These are phyloP conservation scores for Augochlorella aurata DNA, from an alignment of 2,888 invertebrate genomes.

Conservation along the genomic window DNA sequence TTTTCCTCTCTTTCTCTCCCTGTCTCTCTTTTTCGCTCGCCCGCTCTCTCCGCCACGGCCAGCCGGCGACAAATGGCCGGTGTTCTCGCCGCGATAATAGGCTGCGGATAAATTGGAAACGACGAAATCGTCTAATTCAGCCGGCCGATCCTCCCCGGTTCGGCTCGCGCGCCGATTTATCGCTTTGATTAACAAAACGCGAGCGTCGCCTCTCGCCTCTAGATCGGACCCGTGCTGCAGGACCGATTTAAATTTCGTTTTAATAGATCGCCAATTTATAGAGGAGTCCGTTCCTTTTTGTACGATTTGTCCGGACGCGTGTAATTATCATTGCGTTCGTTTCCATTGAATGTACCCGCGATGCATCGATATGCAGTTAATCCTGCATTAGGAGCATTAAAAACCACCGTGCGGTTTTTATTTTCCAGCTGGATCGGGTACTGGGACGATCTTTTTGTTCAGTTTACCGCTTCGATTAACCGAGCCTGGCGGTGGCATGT, in stretches of 20 bases:
- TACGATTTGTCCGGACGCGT: no score
- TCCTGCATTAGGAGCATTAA: neutral
- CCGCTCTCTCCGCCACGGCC: neutral
- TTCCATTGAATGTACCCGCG: no score
- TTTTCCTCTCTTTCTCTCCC: neutral
- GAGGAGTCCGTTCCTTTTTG: no score
- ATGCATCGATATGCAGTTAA: neutral
- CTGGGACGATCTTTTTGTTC: neutral
- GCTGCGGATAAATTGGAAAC: conserved; percentile 21
- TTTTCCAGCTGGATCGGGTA: neutral
- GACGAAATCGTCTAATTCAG: conserved; percentile 16
- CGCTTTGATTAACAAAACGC: neutral
- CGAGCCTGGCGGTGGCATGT: no score
- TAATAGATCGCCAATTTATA: neutral
- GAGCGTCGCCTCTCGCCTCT: neutral
- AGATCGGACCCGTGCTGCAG: neutral
- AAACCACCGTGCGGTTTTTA: neutral
- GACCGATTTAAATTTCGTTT: neutral
- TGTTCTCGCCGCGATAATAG: conserved; percentile 23
- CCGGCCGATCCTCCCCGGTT: neutral
- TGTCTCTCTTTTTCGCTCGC: conserved; percentile 1
- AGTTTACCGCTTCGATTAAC: no score
- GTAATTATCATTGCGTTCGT: no score
- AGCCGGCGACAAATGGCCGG: conserved; percentile 33
- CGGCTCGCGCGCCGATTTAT: neutral